Percentiles rank a stretch among this genome's conserved stretches.
Evolutionary conservation across 2,797 vertebrate species (phyloP).

Genomic region (Amazonetta brasiliensis): DNA sequence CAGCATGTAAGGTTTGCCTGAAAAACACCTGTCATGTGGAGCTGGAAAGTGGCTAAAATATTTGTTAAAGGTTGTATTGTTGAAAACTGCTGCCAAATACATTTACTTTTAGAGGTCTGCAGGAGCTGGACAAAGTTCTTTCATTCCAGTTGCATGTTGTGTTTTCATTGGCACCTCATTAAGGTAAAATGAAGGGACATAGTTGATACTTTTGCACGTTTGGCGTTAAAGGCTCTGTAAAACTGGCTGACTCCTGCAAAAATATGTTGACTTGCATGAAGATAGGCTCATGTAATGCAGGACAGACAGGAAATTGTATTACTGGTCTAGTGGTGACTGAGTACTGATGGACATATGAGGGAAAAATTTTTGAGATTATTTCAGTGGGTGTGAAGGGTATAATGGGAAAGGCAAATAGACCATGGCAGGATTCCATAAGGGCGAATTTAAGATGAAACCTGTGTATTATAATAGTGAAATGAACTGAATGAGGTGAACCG

Average conservation of each 20-base stretch:
- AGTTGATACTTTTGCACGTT: neutral
- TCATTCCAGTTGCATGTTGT: neutral
- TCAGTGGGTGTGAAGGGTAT: neutral
- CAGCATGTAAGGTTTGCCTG: neutral
- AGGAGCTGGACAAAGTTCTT: neutral
- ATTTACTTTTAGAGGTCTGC: neutral
- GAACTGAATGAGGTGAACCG: neutral
- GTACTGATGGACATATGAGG: neutral
- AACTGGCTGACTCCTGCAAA: neutral
- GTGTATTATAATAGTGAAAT: neutral
- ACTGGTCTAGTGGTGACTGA: neutral
- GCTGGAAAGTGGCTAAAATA: neutral
- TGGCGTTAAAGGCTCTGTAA: neutral
- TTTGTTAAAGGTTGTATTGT: neutral
- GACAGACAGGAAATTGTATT: neutral
- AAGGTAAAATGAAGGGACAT: neutral
- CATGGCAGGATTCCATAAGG: neutral
- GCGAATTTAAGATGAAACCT: neutral
- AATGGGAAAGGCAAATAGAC: neutral
- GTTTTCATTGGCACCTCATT: constrained; percentile 1
- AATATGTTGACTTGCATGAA: neutral
- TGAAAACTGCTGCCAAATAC: neutral
- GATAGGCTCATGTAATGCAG: neutral
- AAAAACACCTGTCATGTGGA: neutral
- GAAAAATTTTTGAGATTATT: neutral